Conservation (phyloP, 2,888 invertebrate genomes). For the Drosophila pseudotakahashii region DNA sequence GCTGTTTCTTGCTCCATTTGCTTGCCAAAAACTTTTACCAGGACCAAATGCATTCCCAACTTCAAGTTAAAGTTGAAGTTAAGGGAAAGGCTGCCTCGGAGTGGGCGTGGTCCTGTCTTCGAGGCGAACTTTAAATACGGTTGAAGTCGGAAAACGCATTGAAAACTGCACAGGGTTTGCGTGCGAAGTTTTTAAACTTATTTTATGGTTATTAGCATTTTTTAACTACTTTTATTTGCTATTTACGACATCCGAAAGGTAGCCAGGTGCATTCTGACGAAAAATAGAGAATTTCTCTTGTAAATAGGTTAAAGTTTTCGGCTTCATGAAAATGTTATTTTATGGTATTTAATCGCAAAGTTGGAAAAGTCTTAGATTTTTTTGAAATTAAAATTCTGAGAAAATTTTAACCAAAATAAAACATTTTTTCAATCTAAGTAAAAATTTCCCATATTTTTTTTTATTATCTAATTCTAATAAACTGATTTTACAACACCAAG, state of each 20-base stretch:
- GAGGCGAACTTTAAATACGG: constrained; percentile 60
- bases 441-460: too few relatives aligned
- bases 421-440: too few relatives aligned
- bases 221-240: constrained; percentile 67
- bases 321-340: not conserved
- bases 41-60: constrained; percentile 60
- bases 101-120: constrained; percentile 11
- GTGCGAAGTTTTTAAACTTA: constrained; percentile 43
- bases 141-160: constrained; percentile 43
- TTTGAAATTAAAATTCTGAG: too few relatives aligned
- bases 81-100: constrained; percentile 2
- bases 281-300: constrained; percentile 1
- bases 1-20: constrained; percentile 78
- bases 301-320: constrained; percentile 15
- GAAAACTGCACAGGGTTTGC: constrained; percentile 58
- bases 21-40: constrained; percentile 72
- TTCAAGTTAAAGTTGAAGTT: constrained; percentile 21
- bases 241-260: constrained; percentile 59
- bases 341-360: not conserved
- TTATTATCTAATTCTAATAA: too few relatives aligned
- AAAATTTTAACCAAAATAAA: too few relatives aligned
- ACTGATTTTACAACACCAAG: too few relatives aligned
- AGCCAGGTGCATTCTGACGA: constrained; percentile 51
- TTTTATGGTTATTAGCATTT: constrained; percentile 60
- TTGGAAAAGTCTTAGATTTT: too few relatives aligned